Percentiles rank a stretch among this genome's conserved stretches.
phyloP scores from a whole-genome alignment of 2,888 invertebrate species.

The Cheilosia vernalis region DNA sequence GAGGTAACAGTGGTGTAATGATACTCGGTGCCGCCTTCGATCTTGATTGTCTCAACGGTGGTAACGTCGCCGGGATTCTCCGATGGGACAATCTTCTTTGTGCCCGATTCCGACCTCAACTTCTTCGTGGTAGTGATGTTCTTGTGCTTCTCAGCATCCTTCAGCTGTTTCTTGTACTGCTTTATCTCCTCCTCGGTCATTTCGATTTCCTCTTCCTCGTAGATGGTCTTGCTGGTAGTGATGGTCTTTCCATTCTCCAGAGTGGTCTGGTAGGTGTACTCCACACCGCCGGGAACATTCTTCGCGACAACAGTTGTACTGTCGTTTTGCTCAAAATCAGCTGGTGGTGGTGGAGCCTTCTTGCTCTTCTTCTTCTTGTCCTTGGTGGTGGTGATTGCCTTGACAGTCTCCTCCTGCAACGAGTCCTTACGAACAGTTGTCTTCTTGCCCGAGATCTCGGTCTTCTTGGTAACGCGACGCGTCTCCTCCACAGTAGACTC shows the following conservation, averaged over 20 bases:
- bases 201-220: conserved; percentile 82
- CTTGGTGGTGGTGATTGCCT: conserved; percentile 78
- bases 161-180: conserved; percentile 81
- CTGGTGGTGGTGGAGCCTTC: conserved; percentile 81
- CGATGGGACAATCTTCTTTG: conserved; percentile 82
- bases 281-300: conserved; percentile 81
- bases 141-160: conserved; percentile 83
- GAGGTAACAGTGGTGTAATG: conserved; percentile 82
- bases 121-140: conserved; percentile 82
- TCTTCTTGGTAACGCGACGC: conserved; percentile 80
- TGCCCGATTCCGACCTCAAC: conserved; percentile 81
- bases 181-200: conserved; percentile 82
- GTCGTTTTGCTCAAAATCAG: conserved; percentile 81
- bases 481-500: conserved; percentile 81
- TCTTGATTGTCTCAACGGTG: conserved; percentile 82
- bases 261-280: conserved; percentile 81
- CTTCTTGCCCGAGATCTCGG: conserved; percentile 81
- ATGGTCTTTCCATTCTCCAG: conserved; percentile 82
- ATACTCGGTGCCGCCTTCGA: conserved; percentile 82
- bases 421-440: conserved; percentile 81
- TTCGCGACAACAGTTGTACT: conserved; percentile 80
- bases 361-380: conserved; percentile 78
- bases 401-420: conserved; percentile 80
- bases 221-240: conserved; percentile 82
- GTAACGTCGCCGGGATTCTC: conserved; percentile 83